These are phyloP conservation scores for Tenebrosternarchus preto DNA, from an alignment of 2,113 vertebrate species.

Conservation along the genomic window DNA sequence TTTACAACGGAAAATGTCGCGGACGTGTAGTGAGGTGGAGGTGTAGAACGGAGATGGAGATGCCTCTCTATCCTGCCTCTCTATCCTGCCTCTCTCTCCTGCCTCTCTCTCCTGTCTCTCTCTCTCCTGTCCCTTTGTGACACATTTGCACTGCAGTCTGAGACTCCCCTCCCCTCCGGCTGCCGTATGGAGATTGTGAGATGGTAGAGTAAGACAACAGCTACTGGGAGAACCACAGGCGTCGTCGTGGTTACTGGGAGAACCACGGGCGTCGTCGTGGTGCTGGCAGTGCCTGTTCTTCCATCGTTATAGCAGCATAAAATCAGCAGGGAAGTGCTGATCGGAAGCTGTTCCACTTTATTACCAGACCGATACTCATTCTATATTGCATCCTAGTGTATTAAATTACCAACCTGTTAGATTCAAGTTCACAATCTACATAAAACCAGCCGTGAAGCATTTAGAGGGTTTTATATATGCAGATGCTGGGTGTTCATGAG, in stretches of 20 bases:
- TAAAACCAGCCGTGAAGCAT: slow-evolving; percentile 16
- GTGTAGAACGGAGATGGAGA: too few relatives aligned
- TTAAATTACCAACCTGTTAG: slow-evolving; percentile 28
- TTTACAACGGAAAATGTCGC: too few relatives aligned
- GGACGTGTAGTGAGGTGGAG: too few relatives aligned
- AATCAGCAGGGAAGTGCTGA: not conserved
- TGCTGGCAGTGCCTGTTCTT: not conserved
- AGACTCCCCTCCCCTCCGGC: too few relatives aligned
- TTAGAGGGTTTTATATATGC: not conserved
- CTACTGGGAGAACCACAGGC: not conserved
- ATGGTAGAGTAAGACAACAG: not conserved
- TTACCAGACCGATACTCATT: not conserved
- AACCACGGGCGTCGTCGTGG: too few relatives aligned
- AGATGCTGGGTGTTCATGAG: slow-evolving; percentile 5
- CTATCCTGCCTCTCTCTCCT: too few relatives aligned
- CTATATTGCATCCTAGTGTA: not conserved
- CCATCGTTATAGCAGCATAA: slow-evolving; percentile 9
- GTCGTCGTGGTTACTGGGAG: too few relatives aligned
- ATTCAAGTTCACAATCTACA: not conserved
- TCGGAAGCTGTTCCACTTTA: slow-evolving; percentile 10
- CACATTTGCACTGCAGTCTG: not conserved
- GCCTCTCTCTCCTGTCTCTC: not conserved
- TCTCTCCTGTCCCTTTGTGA: not conserved
- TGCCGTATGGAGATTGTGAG: not conserved
- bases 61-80: too few relatives aligned